Percentiles rank a stretch among this genome's conserved stretches.
Conservation (phyloP, 2,797 vertebrate species). For the Petrocephalus schoutedeni region DNA sequence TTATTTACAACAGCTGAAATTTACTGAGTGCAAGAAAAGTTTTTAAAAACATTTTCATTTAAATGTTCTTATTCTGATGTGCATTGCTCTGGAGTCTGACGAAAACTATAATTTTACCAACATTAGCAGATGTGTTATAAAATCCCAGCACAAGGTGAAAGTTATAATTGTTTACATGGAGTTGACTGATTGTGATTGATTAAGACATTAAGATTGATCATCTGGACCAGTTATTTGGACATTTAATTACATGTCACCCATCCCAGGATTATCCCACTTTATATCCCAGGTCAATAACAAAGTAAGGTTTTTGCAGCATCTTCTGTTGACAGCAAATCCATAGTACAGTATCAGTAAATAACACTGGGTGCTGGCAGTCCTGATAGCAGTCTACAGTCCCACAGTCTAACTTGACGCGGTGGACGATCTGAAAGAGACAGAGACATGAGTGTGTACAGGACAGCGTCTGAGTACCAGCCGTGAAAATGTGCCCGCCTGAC, state of each 20-base stretch:
- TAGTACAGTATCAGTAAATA: slow-evolving; percentile 31
- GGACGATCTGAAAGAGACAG: slow-evolving; percentile 59
- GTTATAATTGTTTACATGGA: neutral
- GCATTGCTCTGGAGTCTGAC: neutral
- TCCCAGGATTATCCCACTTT: neutral
- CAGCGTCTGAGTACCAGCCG: neutral
- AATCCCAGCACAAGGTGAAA: neutral
- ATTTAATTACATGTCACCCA: neutral
- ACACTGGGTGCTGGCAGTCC: slow-evolving; percentile 54
- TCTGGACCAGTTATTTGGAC: neutral
- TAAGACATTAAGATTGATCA: neutral
- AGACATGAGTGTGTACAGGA: slow-evolving; percentile 9
- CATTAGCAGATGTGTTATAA: neutral
- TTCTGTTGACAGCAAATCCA: slow-evolving; percentile 29
- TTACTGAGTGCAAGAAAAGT: neutral
- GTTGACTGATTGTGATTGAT: neutral
- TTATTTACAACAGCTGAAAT: neutral
- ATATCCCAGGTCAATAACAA: slow-evolving; percentile 6
- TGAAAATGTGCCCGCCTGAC: neutral
- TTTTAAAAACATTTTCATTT: neutral
- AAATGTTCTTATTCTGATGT: neutral
- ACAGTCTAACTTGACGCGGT: slow-evolving; percentile 63
- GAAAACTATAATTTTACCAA: neutral
- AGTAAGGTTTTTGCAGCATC: slow-evolving; percentile 33
- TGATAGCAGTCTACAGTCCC: slow-evolving; percentile 36